Evolutionary conservation across 2,888 invertebrate genomes (phyloP), one percentile per base, ranked within the genome.

Genomic region (Hyles lineata): DNA sequence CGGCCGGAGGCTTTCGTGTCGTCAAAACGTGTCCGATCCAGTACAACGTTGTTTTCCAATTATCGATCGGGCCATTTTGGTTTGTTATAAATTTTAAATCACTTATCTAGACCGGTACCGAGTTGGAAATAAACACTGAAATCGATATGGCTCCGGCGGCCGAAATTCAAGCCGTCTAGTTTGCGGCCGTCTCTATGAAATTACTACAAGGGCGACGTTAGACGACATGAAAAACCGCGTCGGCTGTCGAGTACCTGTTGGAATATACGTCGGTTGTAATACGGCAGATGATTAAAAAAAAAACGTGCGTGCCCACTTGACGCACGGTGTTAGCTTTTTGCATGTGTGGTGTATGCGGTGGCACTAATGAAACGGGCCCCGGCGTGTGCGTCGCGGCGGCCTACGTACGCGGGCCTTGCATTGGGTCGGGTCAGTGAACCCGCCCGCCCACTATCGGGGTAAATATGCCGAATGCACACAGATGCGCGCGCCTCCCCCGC

Each of bases 401-500:
- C 92, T 90, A 90, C 91, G 91, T 91, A 90, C 92, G 91, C 91
- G 90, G 89, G 90, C 89, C 94, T 92, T 91, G 91, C 94, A 94
- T 93, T 92, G 93, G 93, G 92, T 92, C 93, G 93, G 92, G 94
- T 93, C 93, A 91, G 87, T 92, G 93, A 93, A 89, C 92, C 91
- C 92, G 89, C 90, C 92, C 93, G 92, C 92, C 92, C 92, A 91
- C 92, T 90, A 92, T 93, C 92, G 92, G 93, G 93, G 93, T 93
- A 94, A 94, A 94, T 94, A 94, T 93, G 93, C 94, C 94, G 93
- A 94, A 93, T 94, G 94, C 94, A 93, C 94, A 93, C 92, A 92
- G 93, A 92, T 92, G 91, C 94, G 93, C 94, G 93, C 93, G 92
- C 93, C 90, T 92, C 87, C 86, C 85, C 83, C 80, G 81, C 82